phyloP scores from a whole-genome alignment of 2,797 vertebrate species.

The Discoglossus pictus region DNA sequence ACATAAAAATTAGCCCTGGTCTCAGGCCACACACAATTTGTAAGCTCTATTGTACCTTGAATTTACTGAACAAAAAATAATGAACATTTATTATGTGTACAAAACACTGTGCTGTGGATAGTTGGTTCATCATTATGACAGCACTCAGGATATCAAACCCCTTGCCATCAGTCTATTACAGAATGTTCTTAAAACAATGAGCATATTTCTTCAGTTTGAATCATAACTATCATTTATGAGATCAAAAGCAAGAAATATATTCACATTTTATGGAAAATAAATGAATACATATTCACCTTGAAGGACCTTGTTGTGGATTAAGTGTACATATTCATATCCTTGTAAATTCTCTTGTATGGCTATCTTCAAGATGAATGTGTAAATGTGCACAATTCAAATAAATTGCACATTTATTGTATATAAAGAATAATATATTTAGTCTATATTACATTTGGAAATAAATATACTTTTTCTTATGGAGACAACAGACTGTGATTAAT shows the following conservation, averaged over 20 bases:
- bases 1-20: conserved; percentile 20
- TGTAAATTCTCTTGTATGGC: too few species aligned
- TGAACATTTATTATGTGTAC: conserved; percentile 35
- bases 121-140: conserved; percentile 49
- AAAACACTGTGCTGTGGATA: conserved; percentile 10
- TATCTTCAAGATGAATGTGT: too few species aligned
- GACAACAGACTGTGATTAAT: conserved; percentile 25
- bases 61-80: conserved; percentile 32
- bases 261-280: conserved; percentile 40
- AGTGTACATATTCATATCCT: conserved; percentile 1
- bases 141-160: conserved; percentile 31
- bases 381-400: too few species aligned
- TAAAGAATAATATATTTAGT: too few species aligned
- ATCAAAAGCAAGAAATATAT: conserved; percentile 41
- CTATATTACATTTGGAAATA: too few species aligned
- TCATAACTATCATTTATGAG: conserved; percentile 36
- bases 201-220: conserved; percentile 40
- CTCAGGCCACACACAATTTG: conserved; percentile 3
- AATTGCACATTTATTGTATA: too few species aligned
- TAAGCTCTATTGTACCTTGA: conserved; percentile 42
- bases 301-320: conserved; percentile 34
- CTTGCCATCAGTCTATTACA: conserved; percentile 32
- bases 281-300: conserved; percentile 44
- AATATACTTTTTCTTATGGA: too few species aligned
- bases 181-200: conserved; percentile 43